Percentiles rank a stretch among this genome's conserved stretches.
phyloP scores from a whole-genome alignment of 2,888 invertebrate species.

The Xanthia togata region DNA sequence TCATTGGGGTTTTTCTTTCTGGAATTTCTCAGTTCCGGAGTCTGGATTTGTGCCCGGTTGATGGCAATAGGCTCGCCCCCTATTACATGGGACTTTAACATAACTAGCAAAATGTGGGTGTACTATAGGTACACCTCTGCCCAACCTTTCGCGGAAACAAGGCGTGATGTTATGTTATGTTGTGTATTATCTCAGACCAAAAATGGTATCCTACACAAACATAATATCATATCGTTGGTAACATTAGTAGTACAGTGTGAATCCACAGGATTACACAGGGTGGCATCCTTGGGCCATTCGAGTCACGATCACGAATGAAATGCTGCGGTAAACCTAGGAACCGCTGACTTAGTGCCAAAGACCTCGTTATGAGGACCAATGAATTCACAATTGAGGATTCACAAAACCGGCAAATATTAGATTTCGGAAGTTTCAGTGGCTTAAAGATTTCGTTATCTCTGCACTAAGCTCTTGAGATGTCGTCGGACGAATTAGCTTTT shows the following conservation, averaged over 20 bases:
- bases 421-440: slow-evolving; percentile 12
- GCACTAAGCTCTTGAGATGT: slow-evolving; percentile 15
- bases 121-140: too few species aligned
- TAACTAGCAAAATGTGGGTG: too few species aligned
- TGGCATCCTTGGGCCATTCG: slow-evolving; percentile 44
- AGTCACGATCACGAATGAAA: slow-evolving; percentile 37
- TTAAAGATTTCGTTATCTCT: slow-evolving; percentile 10
- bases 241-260: slow-evolving; percentile 27
- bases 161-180: too few species aligned
- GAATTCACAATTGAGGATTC: slow-evolving; percentile 41
- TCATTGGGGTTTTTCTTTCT: too few species aligned
- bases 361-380: slow-evolving; percentile 25
- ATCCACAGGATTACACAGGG: slow-evolving; percentile 56
- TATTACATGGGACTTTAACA: too few species aligned
- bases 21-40: too few species aligned
- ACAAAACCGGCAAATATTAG: slow-evolving; percentile 25
- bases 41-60: too few species aligned
- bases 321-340: slow-evolving; percentile 45
- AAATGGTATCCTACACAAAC: slow-evolving; percentile 19
- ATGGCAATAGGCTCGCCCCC: too few species aligned
- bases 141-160: too few species aligned
- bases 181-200: slow-evolving; percentile 7
- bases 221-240: slow-evolving; percentile 11
- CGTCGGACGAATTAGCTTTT: background rate
- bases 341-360: slow-evolving; percentile 33